Percentiles rank a stretch among this genome's conserved stretches.
These are phyloP conservation scores for Eugnorisma glareosa DNA, from an alignment of 2,888 invertebrate genomes.

Conservation along the genomic window DNA sequence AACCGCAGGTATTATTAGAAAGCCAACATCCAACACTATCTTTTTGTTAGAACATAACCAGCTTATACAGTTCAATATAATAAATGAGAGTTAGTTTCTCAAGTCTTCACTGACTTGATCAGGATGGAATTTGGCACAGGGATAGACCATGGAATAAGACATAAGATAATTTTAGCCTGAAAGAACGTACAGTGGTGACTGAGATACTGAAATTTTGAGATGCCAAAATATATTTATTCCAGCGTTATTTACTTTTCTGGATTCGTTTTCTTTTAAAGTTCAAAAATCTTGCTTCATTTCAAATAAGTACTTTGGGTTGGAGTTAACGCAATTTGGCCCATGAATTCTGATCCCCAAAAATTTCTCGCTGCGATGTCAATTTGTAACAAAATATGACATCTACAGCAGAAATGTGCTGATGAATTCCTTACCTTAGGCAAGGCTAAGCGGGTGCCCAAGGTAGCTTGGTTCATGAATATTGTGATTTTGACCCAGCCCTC, in stretches of 20 bases:
- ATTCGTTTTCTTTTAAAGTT: neutral
- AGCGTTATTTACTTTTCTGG: neutral
- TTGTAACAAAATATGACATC: conserved; percentile 11
- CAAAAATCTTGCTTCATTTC: neutral
- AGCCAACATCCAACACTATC: neutral
- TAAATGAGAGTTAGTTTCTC: neutral
- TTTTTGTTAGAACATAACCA: neutral
- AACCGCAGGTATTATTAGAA: neutral
- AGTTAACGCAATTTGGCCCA: neutral
- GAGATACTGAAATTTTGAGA: neutral
- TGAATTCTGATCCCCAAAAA: neutral
- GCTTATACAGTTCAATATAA: neutral
- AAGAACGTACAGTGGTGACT: neutral
- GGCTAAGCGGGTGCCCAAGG: conserved; percentile 16
- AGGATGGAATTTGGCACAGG: neutral
- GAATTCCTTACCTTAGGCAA: conserved; percentile 18
- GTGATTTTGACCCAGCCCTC: conserved; percentile 46
- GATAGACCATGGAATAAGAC: too few species aligned
- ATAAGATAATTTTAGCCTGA: neutral
- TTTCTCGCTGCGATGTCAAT: neutral
- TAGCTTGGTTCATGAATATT: conserved; percentile 47
- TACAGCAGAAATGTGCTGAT: conserved; percentile 20
- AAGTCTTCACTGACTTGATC: neutral
- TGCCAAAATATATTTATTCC: neutral
- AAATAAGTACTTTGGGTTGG: neutral